Base-by-base conservation (phyloP, 2,113 vertebrate species). In the Hydrochoerus hydrochaeris region DNA sequence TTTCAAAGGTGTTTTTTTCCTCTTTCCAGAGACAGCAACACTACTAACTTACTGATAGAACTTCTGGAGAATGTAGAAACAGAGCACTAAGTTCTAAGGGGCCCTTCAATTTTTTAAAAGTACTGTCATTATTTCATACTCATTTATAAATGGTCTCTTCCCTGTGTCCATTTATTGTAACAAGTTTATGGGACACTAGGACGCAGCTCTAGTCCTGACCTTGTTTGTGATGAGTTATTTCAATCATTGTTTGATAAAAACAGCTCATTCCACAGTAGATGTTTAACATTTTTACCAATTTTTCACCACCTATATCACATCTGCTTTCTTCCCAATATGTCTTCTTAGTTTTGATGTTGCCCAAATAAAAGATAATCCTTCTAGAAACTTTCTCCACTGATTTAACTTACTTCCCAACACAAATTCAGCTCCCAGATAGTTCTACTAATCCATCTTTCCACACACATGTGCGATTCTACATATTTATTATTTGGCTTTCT, bases 321-420 rank as follows among this genome's bases (percentile, higher is more conserved):
- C 16, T 67, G 20, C 85, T 82, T 95, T 87, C 81, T 82, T 82
- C 22, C 30, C 17, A 84, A 26, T 44, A 24, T 52, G 35, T 54
- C 35, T 91, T 54, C 54, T 93, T 46, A 67, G 7, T 28, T 82
- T 38, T 49, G 26, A 41, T 7, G 0, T 41, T 83, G 16, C 3
- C 24, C 9, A 44, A 17, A 1, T 87, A 85, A 93, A 78, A 5
- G 17, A 67, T 11, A 52, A 46, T 57, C n/a, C 11, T 24, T 85
- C 49, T 65, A 91, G 38, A 95, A 92, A 57, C 78, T 88, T 77
- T 13, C n/a, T 85, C 77, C 73, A 69, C 73, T 89, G 13, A 94
- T 1, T 67, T 78, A 62, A 60, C 75, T 86, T 2, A 7, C 52
- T 87, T 86, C 82, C 41, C 63, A 82, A 87, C 28, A 77, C 35